Evolutionary conservation across 2,797 vertebrate genomes (phyloP).

Genomic region (Poecilia velifera): DNA sequence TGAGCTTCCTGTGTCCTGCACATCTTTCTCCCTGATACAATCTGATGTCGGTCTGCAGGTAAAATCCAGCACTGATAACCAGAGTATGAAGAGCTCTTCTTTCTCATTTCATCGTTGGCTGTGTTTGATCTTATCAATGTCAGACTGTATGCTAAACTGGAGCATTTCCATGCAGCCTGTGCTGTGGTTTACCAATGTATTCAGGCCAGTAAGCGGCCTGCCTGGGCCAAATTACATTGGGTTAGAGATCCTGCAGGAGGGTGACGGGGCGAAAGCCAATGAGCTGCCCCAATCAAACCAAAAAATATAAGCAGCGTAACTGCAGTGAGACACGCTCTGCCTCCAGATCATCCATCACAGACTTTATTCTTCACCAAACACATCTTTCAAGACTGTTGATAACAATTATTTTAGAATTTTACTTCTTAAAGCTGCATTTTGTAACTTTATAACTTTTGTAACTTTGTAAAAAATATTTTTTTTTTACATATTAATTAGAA

Average conservation of each 20-base stretch:
- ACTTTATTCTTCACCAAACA: not conserved
- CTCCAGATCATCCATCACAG: slow-evolving; percentile 46
- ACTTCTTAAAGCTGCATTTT: not conserved
- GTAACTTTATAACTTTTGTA: too few relatives aligned
- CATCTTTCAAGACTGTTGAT: not conserved
- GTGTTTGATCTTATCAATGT: slow-evolving; percentile 42
- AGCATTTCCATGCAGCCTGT: slow-evolving; percentile 38
- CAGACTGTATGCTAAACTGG: slow-evolving; percentile 20
- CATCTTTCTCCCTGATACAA: slow-evolving; percentile 33
- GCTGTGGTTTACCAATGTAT: slow-evolving; percentile 22
- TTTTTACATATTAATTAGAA: too few relatives aligned
- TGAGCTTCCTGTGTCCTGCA: slow-evolving; percentile 38
- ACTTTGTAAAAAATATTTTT: too few relatives aligned
- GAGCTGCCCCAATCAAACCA: slow-evolving; percentile 18
- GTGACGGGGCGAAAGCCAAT: slow-evolving; percentile 40
- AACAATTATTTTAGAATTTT: not conserved
- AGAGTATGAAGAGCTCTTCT: slow-evolving; percentile 13
- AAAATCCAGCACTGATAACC: slow-evolving; percentile 40
- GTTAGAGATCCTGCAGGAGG: slow-evolving; percentile 38
- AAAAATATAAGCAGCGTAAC: slow-evolving; percentile 20
- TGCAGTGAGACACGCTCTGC: slow-evolving; percentile 41
- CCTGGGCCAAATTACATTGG: slow-evolving; percentile 45
- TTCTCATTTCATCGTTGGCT: slow-evolving; percentile 30
- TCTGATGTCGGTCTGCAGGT: slow-evolving; percentile 42
- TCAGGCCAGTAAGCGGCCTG: slow-evolving; percentile 27